A percentile compares a stretch with the other conserved stretches of the same genome.
phyloP scores from a whole-genome alignment of 2,113 vertebrate genomes.

The Alligator sinensis region DNA sequence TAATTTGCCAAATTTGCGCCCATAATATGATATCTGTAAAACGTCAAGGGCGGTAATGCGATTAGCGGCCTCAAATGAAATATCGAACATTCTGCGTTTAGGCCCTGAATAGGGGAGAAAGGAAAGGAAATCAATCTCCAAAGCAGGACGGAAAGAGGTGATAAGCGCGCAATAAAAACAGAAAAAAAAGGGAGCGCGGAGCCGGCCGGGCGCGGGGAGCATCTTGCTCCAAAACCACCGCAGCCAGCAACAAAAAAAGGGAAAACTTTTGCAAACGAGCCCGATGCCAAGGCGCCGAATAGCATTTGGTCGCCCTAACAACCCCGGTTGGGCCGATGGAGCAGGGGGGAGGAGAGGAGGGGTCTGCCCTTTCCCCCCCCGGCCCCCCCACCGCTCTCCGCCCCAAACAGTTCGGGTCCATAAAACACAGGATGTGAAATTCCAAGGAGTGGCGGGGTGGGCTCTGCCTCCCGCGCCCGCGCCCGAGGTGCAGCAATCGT shows the following conservation, averaged over 20 bases:
- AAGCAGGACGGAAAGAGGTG: constrained; percentile 86
- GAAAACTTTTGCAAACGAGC: constrained; percentile 66
- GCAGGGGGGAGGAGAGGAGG: constrained; percentile 69
- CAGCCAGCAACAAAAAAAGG: too few relatives aligned
- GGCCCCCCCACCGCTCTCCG: constrained; percentile 46
- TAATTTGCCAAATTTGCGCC: constrained; percentile 92
- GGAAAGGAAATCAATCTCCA: constrained; percentile 91
- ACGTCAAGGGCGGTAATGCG: constrained; percentile 91
- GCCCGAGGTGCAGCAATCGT: constrained; percentile 86
- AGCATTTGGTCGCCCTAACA: constrained; percentile 81
- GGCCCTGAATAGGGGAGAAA: constrained; percentile 88
- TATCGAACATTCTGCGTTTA: constrained; percentile 90
- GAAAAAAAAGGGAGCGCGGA: constrained; percentile 78
- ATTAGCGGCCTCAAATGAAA: constrained; percentile 93
- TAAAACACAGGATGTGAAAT: constrained; percentile 90
- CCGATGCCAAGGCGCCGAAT: constrained; percentile 72
- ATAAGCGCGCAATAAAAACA: constrained; percentile 86
- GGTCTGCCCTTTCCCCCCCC: constrained; percentile 74
- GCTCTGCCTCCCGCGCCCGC: constrained; percentile 80
- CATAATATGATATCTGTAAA: constrained; percentile 94
- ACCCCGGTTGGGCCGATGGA: constrained; percentile 64
- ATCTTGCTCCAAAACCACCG: constrained; percentile 52
- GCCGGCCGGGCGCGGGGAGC: constrained; percentile 71
- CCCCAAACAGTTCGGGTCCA: constrained; percentile 81
- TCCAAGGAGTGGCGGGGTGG: constrained; percentile 88